Evolutionary conservation across 2,797 vertebrate genomes (phyloP), one percentile per base, ranked within the genome.

Genomic region (Bryconaethiops microstoma): DNA sequence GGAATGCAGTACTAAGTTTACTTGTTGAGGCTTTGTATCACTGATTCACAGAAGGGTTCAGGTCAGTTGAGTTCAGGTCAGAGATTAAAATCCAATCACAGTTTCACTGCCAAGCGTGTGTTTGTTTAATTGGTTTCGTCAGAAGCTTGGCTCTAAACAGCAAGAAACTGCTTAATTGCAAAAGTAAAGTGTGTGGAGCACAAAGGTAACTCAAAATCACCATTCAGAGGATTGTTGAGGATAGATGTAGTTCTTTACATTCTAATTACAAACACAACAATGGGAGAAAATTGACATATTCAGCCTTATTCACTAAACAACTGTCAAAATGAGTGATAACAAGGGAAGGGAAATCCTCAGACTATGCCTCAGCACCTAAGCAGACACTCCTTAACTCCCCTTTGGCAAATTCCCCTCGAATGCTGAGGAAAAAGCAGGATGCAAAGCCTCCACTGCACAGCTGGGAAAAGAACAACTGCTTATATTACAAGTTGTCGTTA

Each of bases 401-500:
- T 65, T 48, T 67, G 50, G 21, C 21, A 57, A 67, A 57, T 50
- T 10, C 2, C 4, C 13, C 19, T 23, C 13, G 5, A 64, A 50
- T 45, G 35, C 21, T 67, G 0, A n/a, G 17, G 39, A 7, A 67
- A 42, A 67, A 10, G 39, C 64, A 67, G 64, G 39, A 67, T 42
- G 17, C 19, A n/a, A 39, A 42, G 17, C 19, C 25, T 55, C 8
- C 8, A 7, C 12, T 40, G 39, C 25, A 65, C 21, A 74, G 65
- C 74, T 57, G 63, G 57, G 7, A 62, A 52, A 74, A 60, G 39
- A 68, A n/a, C 21, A 17, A 6, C 35, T n/a, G 72, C 16, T 76
- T 77, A 62, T 39, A 80, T 70, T 80, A 76, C 50, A 17, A 45
- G 40, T 64, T 48, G 60, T 52, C 55, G 40, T 69, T 59, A 55